These are phyloP conservation scores for Periphyllus acericola DNA, from an alignment of 2,888 invertebrate species.

Conservation along the genomic window DNA sequence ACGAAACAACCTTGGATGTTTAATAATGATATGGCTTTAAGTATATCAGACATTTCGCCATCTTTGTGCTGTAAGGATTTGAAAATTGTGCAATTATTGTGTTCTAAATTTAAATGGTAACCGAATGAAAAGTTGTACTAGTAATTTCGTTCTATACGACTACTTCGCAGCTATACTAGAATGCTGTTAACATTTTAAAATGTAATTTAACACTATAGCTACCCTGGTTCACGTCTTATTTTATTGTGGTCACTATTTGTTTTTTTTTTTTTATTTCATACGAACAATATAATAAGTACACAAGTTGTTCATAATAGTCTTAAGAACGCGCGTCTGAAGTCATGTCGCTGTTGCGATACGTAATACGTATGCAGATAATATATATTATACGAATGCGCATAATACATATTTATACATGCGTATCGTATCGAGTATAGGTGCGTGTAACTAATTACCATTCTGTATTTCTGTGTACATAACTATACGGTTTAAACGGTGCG, in stretches of 20 bases:
- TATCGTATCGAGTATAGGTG: no score
- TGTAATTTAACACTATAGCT: background rate
- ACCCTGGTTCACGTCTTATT: no score
- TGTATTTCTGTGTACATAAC: background rate
- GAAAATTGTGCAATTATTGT: background rate
- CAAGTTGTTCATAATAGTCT: no score
- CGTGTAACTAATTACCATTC: background rate
- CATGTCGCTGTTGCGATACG: background rate
- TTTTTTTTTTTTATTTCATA: no score
- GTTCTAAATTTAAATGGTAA: background rate
- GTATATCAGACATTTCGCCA: conserved; percentile 47
- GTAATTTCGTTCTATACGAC: background rate
- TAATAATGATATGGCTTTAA: background rate
- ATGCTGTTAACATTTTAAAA: background rate
- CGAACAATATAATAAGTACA: no score
- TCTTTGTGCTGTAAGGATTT: background rate
- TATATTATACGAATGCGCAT: background rate
- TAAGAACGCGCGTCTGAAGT: no score
- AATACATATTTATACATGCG: no score
- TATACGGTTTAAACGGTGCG: background rate
- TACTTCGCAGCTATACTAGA: background rate
- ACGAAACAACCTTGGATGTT: conserved; percentile 35
- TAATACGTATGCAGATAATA: background rate
- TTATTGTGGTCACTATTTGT: no score
- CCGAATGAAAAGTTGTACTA: background rate